Evolutionary conservation across 2,113 vertebrate genomes (phyloP).

Genomic region (Sterrhoptilus dennistouni): DNA sequence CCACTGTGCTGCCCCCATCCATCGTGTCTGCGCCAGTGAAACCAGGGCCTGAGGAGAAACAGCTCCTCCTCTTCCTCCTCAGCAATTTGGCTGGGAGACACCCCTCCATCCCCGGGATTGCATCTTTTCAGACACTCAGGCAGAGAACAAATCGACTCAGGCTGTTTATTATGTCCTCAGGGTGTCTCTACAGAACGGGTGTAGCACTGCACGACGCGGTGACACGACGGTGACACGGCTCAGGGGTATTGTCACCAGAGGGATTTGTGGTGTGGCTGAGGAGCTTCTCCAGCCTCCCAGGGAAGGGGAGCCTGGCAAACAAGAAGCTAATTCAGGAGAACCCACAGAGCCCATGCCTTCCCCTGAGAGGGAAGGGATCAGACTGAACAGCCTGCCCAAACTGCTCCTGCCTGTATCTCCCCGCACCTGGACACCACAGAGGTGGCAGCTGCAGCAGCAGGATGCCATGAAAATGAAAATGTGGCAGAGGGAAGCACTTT

Average conservation of each 20-base stretch:
- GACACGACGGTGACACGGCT: not conserved
- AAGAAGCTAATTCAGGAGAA: not conserved
- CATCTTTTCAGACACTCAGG: not conserved
- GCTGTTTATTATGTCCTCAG: constrained; percentile 56
- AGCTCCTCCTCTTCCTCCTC: not conserved
- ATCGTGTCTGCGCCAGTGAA: not conserved
- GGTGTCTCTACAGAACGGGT: constrained; percentile 37
- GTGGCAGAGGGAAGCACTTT: not conserved
- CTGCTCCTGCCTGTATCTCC: not conserved
- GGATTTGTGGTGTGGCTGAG: not conserved
- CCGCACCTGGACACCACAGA: not conserved
- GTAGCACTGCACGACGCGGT: not conserved
- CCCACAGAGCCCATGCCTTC: not conserved
- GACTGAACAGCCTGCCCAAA: not conserved
- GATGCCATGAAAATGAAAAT: not conserved
- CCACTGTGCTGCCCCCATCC: not conserved
- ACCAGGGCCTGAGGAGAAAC: not conserved
- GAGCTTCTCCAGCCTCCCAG: not conserved
- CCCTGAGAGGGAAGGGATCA: not conserved
- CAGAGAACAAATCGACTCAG: not conserved
- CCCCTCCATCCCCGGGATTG: fast-evolving
- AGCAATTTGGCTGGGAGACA: not conserved
- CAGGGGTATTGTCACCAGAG: not conserved
- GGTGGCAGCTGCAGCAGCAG: not conserved
- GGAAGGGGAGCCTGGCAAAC: not conserved